Base-by-base conservation (phyloP, 2,797 vertebrate species). In the Oophaga sylvatica region DNA sequence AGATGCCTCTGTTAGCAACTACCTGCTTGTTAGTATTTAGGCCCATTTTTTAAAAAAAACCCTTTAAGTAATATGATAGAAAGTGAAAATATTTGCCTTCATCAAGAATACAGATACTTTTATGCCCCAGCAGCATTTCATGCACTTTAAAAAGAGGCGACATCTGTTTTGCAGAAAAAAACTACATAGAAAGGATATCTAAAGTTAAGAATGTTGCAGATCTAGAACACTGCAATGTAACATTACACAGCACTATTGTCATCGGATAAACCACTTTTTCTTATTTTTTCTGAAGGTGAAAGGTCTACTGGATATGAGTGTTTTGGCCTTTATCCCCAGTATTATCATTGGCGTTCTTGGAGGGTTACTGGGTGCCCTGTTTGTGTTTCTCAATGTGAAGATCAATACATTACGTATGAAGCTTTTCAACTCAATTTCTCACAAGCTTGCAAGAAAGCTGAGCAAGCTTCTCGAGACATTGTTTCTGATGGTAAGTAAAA, bases 401-500 rank as follows among this genome's bases (percentile, higher is more conserved):
- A 89, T 93, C 71, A 93, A 93, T 91, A 90, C 90, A 89, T 68
- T 90, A 59, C 59, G 41, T 45, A 80, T 89, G 83, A 86, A 68
- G 80, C 76, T 91, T 86, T 92, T 92, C 84, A 92, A 84, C 90
- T 90, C 84, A 31, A 90, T 93, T 90, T 78, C 75, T 85, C 89
- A 91, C 87, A 83, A 8, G 83, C 89, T 77, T 29, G 60, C 90
- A 80, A 90, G 90, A 83, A 92, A 93, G 91, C 85, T 70, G 90
- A 87, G 80, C 80, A 93, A 91, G 68, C 73, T 91, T 22, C 81
- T 92, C 86, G 92, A 93, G 84, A 87, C 83, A 35, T 35, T 92
- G 59, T 35, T 94, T 31, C 73, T 92, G 80, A 82, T 92, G 91
- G 91, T 93, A 91, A 93, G 90, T 91, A 91, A 85, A 91, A 85